Base-by-base conservation (phyloP, 23 tunicate species). In the Clavelina lepadiformis region DNA sequence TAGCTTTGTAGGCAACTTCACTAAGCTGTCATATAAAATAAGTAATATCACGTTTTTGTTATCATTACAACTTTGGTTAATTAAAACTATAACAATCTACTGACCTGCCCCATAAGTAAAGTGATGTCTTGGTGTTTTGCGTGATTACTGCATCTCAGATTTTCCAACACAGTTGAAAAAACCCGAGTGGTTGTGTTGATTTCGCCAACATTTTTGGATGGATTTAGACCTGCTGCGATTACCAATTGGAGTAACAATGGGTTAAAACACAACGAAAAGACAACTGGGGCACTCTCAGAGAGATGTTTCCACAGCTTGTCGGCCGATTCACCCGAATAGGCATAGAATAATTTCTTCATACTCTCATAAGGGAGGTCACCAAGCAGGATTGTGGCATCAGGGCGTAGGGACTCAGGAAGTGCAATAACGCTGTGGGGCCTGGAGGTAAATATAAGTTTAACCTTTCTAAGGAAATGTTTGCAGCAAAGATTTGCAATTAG, bases 171-270 rank as follows among this genome's bases (percentile, higher is more conserved):
- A n/a, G n/a, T n/a, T n/a, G n/a, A n/a, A n/a, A n/a, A n/a, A n/a
- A n/a, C n/a, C n/a, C n/a, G n/a, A n/a, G n/a, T n/a, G n/a, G n/a
- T n/a, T n/a, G n/a, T n/a, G n/a, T n/a, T n/a, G n/a, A n/a, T n/a
- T n/a, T n/a, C n/a, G n/a, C n/a, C n/a, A n/a, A n/a, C n/a, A n/a
- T n/a, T n/a, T n/a, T n/a, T n/a, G n/a, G n/a, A n/a, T n/a, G n/a
- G n/a, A n/a, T n/a, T n/a, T n/a, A n/a, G n/a, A n/a, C n/a, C n/a
- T n/a, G n/a, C n/a, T n/a, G n/a, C n/a, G n/a, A n/a, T n/a, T n/a
- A n/a, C n/a, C n/a, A 71, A 28, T 37, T 71, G 63, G 19, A 71
- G 32, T 21, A 71, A 35, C 7, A 71, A 37, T 4, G 63, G 64
- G 38, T 71, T 71, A 3, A 54, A 34, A 56, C 76, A 71, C 35